phyloP scores from a whole-genome alignment of 1,140 invertebrate genomes.

The Brachionus rotundiformis region DNA sequence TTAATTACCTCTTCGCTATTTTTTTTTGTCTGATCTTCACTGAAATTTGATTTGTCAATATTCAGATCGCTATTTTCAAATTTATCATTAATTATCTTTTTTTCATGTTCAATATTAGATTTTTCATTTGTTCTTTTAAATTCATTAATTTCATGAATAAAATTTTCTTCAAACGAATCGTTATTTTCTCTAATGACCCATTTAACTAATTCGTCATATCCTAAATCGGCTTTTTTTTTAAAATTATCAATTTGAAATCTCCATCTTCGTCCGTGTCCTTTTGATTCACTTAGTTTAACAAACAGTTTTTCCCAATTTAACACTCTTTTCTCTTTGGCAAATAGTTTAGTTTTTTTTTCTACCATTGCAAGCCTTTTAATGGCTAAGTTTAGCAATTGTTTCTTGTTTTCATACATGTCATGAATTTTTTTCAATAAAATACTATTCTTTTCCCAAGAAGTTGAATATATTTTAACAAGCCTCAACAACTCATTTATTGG shows the following conservation, averaged over 20 bases:
- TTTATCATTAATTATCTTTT: neutral
- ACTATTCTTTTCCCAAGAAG: constrained; percentile 63
- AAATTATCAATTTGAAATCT: constrained; percentile 63
- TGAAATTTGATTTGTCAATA: neutral
- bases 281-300: constrained; percentile 59
- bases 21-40: neutral
- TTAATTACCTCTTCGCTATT: neutral
- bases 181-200: neutral
- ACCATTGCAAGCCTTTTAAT: constrained; percentile 61
- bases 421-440: constrained; percentile 62
- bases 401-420: constrained; percentile 63
- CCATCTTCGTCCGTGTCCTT: constrained; percentile 62
- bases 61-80: constrained; percentile 7
- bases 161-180: neutral
- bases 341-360: constrained; percentile 61
- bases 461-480: constrained; percentile 61
- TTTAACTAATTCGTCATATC: constrained; percentile 5
- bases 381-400: constrained; percentile 62
- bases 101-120: neutral
- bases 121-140: neutral
- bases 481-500: constrained; percentile 62
- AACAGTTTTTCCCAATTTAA: constrained; percentile 65
- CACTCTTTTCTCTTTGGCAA: constrained; percentile 60
- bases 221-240: neutral
- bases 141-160: neutral